phyloP scores from a whole-genome alignment of 2,113 vertebrate genomes.

The Melospiza melodia region DNA sequence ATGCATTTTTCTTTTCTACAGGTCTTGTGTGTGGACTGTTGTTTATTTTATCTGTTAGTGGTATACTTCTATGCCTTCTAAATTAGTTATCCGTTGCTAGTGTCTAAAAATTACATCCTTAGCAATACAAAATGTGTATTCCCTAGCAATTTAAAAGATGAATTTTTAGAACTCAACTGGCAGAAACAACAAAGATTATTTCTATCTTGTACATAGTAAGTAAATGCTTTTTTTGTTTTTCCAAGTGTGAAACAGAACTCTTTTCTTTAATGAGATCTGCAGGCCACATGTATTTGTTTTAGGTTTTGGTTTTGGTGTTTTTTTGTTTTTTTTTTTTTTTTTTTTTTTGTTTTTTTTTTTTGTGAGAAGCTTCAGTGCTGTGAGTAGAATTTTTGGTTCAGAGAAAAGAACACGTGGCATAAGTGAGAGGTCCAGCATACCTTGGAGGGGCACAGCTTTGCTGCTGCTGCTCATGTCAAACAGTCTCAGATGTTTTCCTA shows the following conservation, averaged over 20 bases:
- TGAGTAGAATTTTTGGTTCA: background rate
- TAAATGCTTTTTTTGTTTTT: background rate
- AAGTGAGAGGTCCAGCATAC: background rate
- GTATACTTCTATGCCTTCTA: background rate
- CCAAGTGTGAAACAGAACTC: background rate
- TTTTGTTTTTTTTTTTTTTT: background rate
- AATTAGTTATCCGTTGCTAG: background rate
- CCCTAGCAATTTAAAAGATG: background rate
- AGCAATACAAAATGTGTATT: background rate
- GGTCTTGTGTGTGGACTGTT: background rate
- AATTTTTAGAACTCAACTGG: background rate
- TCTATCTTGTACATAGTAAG: background rate
- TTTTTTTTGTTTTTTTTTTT: background rate
- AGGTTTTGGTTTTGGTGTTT: no score
- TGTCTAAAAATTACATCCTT: background rate
- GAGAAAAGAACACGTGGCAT: background rate
- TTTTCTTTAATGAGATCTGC: background rate
- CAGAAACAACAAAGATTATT: background rate
- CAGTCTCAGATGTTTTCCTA: background rate
- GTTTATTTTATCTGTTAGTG: background rate
- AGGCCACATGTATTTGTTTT: background rate
- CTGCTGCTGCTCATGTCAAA: background rate
- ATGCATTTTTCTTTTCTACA: background rate
- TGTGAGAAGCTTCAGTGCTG: background rate
- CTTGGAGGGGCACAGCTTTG: background rate